Base-by-base conservation (phyloP, 2,113 vertebrate genomes). In the Saccopteryx bilineata region DNA sequence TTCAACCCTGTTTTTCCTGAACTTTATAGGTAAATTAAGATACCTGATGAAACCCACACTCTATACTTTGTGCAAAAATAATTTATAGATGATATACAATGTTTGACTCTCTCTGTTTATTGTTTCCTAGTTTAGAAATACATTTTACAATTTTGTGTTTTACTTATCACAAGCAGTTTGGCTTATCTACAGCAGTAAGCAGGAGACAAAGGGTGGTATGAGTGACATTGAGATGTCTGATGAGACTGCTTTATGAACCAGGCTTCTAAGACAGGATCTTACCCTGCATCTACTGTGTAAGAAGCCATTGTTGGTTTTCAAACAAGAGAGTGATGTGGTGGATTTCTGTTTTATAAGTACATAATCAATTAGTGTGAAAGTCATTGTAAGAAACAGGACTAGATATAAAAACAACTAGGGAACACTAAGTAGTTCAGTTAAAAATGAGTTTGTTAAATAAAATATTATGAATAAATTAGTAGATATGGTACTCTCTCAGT, bases 391-490 rank as follows among this genome's bases (percentile, higher is more conserved):
- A 84, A 33, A 76, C 7, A 50, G 28, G 50, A 48, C 31, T 24
- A 17, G 17, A 48, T 8, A 63, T 71, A 56, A 76, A 84, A 90
- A 15, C 2, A 48, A 48, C 50, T 48, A 61, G 24, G 24, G 3
- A 48, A 5, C 26, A 23, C 52, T 23, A 10, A 81, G 85, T 46
- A 63, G 24, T 83, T 78, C 15, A 86, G 21, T 63, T 94, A 58
- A 54, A 91, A 94, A 33, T 76, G 14, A 96, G 10, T 61, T 78
- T 76, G 52, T 33, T 91, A 11, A 91, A 65, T 71, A 8, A 9
- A 83, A 94, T 58, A 74, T 11, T 48, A 39, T 83, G 5, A 69
- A 48, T 65, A 71, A 58, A 75, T 86, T 85, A 66, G 18, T 46
- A 69, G 23, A 48, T n/a, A 87, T 9, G 23, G 33, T n/a, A 87